Evolutionary conservation across 2,113 vertebrate species (phyloP).

Genomic region (Boulengeromyrus knoepffleri): DNA sequence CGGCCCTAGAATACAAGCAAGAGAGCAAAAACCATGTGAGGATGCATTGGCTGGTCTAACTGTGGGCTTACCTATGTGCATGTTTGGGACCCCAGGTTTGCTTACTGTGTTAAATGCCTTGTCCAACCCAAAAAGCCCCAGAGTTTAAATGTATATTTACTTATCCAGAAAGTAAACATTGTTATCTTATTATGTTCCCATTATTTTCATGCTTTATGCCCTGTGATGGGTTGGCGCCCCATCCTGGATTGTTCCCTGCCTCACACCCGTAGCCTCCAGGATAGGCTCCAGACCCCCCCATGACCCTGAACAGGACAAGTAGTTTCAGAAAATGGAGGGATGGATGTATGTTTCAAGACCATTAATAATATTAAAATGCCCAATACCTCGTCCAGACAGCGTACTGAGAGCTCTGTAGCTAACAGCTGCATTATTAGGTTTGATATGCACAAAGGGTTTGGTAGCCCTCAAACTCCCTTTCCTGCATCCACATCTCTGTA

Average conservation of each 20-base stretch:
- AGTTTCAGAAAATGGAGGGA: not conserved
- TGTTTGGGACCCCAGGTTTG: not conserved
- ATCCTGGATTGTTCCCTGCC: not conserved
- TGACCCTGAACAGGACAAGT: no score
- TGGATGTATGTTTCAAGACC: not conserved
- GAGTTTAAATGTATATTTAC: not conserved
- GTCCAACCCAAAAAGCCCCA: not conserved
- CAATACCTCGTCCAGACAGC: conserved; percentile 50
- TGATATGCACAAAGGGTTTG: conserved; percentile 69
- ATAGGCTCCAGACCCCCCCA: no score
- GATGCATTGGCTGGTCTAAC: not conserved
- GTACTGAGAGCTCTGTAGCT: conserved; percentile 56
- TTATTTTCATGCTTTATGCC: not conserved
- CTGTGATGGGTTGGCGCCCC: not conserved
- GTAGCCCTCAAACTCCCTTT: conserved; percentile 40
- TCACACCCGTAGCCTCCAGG: not conserved
- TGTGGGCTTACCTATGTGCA: not conserved
- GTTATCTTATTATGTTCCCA: not conserved
- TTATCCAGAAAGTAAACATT: not conserved
- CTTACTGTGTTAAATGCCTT: not conserved
- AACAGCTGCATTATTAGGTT: conserved; percentile 68
- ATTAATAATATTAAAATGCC: conserved; percentile 29
- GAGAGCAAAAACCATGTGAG: not conserved
- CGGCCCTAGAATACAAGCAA: conserved; percentile 43
- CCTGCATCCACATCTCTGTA: not conserved